Percentiles rank a stretch among this genome's conserved stretches.
phyloP scores from a whole-genome alignment of 2,797 vertebrate species.

The Onychomys torridus region DNA sequence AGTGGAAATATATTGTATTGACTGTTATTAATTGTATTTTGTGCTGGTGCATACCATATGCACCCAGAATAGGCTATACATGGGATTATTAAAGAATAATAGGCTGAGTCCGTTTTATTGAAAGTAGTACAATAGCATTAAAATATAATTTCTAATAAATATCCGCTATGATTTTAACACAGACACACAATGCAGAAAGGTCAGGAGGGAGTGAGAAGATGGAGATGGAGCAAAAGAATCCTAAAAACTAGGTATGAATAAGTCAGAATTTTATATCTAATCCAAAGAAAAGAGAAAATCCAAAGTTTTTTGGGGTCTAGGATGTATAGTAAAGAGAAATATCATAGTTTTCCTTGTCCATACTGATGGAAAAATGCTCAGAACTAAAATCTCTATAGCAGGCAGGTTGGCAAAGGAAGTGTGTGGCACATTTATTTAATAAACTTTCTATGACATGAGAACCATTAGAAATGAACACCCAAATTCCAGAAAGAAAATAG shows the following conservation, averaged over 20 bases:
- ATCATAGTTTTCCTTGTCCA: neutral
- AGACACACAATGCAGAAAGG: neutral
- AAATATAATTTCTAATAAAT: neutral
- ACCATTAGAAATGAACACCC: neutral
- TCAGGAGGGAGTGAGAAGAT: neutral
- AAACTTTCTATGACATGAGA: neutral
- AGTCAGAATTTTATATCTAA: neutral
- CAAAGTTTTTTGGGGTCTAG: neutral
- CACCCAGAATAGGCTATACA: neutral
- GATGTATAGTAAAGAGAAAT: neutral
- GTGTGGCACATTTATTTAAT: neutral
- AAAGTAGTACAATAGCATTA: neutral
- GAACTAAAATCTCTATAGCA: neutral
- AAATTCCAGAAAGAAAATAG: neutral
- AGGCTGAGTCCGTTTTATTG: neutral
- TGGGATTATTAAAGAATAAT: neutral
- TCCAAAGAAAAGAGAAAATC: neutral
- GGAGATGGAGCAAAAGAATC: neutral
- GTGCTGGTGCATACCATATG: neutral
- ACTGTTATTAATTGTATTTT: too few relatives aligned
- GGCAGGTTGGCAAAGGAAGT: neutral
- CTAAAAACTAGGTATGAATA: neutral
- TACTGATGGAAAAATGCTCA: neutral
- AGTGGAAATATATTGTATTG: too few relatives aligned
- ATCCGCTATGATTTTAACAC: neutral